phyloP scores from a whole-genome alignment of 2,888 invertebrate genomes.

The Teinopalpus imperialis region DNA sequence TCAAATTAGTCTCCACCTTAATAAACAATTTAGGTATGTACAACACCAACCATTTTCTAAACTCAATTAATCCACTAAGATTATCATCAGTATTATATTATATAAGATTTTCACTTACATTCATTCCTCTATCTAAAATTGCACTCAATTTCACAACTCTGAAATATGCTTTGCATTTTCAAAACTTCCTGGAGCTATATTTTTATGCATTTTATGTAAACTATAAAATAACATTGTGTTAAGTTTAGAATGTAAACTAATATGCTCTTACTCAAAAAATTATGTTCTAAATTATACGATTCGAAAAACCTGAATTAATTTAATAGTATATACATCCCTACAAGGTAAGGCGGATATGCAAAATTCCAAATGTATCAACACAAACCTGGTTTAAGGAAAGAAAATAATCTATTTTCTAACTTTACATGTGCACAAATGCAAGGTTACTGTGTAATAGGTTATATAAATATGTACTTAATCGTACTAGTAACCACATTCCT shows the following conservation, averaged over 20 bases:
- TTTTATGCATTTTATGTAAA: constrained; percentile 8
- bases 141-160: constrained; percentile 10
- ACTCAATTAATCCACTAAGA: too few relatives aligned
- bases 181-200: constrained; percentile 16
- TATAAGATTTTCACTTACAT: constrained; percentile 1
- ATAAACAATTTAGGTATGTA: constrained; percentile 24
- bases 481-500: background rate
- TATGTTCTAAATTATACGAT: background rate
- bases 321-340: constrained; percentile 10
- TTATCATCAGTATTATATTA: too few relatives aligned
- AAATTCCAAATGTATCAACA: constrained; percentile 17
- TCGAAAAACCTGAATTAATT: background rate
- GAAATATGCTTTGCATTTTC: constrained; percentile 34
- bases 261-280: background rate
- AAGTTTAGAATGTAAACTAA: constrained; percentile 8
- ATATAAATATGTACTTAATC: constrained; percentile 8
- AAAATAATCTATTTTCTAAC: too few relatives aligned
- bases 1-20: constrained; percentile 30
- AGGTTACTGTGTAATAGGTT: constrained; percentile 2
- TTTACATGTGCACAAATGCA: too few relatives aligned
- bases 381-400: background rate
- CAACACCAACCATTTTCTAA: constrained; percentile 3
- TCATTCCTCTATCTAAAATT: constrained; percentile 12
- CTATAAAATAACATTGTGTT: background rate
- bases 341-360: constrained; percentile 12